phyloP scores from a whole-genome alignment of 2,113 vertebrate genomes.

The Probosciger aterrimus region DNA sequence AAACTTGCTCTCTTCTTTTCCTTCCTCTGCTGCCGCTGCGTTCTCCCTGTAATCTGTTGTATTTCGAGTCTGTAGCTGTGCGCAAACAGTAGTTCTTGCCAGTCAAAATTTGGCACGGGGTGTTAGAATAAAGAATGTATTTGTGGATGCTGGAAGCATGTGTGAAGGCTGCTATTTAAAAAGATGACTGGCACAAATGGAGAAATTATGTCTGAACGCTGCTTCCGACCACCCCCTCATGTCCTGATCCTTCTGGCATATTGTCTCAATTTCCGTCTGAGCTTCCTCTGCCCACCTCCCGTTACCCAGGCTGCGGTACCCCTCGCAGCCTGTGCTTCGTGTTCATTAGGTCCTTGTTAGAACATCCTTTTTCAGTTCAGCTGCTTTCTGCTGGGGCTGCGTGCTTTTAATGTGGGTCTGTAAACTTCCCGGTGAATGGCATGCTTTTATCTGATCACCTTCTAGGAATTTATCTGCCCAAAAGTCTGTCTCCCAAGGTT shows the following conservation, averaged over 20 bases:
- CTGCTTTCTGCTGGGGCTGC: neutral
- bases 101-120: slow-evolving; percentile 43
- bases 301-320: neutral
- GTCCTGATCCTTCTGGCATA: slow-evolving; percentile 20
- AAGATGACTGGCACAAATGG: slow-evolving; percentile 19
- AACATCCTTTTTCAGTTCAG: neutral
- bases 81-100: slow-evolving; percentile 15
- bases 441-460: neutral
- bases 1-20: neutral
- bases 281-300: neutral
- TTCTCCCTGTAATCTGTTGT: neutral
- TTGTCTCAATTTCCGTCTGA: neutral
- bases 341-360: neutral
- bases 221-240: neutral
- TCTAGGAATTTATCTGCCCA: neutral
- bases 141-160: slow-evolving; percentile 34
- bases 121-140: slow-evolving; percentile 12
- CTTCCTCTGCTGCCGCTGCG: neutral
- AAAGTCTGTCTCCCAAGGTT: neutral
- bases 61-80: neutral
- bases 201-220: neutral
- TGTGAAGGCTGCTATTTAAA: slow-evolving; percentile 41
- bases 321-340: neutral
- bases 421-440: neutral
- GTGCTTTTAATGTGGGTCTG: neutral